These are phyloP conservation scores for Echiichthys vipera DNA, from an alignment of 2,797 vertebrate genomes.

Conservation along the genomic window DNA sequence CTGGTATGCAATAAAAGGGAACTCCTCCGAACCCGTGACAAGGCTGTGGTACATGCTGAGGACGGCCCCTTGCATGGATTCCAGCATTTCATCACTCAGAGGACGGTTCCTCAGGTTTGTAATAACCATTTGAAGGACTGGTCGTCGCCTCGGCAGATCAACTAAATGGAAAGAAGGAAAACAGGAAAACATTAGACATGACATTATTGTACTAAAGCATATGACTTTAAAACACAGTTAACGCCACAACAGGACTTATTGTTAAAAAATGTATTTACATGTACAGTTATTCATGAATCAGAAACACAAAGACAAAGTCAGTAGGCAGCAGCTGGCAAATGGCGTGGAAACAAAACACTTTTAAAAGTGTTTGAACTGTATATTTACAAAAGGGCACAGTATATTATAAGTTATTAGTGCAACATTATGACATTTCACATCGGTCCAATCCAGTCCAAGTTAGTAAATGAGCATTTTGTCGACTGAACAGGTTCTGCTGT, in stretches of 20 bases:
- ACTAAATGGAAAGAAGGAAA: neutral
- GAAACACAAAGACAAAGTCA: neutral
- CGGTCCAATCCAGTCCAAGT: too few species aligned
- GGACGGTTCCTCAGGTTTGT: constrained; percentile 13
- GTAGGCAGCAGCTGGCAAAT: too few species aligned
- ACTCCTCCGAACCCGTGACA: neutral
- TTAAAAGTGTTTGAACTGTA: too few species aligned
- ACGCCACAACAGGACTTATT: neutral
- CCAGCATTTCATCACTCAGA: neutral
- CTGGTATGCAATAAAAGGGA: neutral
- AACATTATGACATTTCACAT: too few species aligned
- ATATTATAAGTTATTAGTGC: too few species aligned
- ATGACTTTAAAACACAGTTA: neutral
- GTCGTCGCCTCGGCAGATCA: neutral
- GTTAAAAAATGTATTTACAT: neutral
- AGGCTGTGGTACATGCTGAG: constrained; percentile 6
- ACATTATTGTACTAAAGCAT: neutral
- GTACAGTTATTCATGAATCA: neutral
- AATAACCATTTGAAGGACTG: neutral
- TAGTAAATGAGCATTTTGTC: too few species aligned
- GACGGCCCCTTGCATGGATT: neutral
- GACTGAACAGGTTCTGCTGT: too few species aligned
- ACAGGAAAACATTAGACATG: neutral
- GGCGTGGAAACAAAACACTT: too few species aligned
- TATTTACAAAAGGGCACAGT: too few species aligned